Conservation (phyloP, 2,797 vertebrate species). For the Sciurus vulgaris region DNA sequence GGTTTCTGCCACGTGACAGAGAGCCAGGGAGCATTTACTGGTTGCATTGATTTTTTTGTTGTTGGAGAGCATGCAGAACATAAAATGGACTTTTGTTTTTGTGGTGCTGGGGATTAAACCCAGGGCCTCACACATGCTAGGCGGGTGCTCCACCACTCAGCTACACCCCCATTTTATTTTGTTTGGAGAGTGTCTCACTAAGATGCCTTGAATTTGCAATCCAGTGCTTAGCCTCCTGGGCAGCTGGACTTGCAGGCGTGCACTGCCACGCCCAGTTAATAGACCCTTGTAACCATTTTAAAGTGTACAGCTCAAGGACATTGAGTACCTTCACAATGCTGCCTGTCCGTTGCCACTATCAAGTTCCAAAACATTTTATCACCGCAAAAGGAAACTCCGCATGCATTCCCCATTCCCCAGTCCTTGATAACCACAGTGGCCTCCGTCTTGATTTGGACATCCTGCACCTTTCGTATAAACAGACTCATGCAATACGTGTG, state of each 20-base stretch:
- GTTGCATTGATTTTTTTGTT: not conserved
- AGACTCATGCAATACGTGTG: not conserved
- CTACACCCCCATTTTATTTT: no score
- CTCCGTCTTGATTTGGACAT: not conserved
- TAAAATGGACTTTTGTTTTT: not conserved
- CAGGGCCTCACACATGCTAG: no score
- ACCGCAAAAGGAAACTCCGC: not conserved
- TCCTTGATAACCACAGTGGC: not conserved
- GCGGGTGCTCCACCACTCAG: no score
- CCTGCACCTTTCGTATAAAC: not conserved
- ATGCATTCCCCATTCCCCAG: not conserved
- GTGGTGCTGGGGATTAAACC: no score
- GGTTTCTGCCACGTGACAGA: not conserved
- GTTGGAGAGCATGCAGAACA: not conserved
- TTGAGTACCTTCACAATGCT: not conserved
- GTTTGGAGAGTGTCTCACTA: no score
- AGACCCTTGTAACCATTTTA: not conserved
- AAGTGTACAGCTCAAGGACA: not conserved
- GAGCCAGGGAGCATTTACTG: not conserved
- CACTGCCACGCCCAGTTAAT: no score
- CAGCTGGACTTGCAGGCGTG: no score
- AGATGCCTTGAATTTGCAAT: no score
- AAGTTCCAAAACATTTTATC: not conserved
- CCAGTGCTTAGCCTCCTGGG: no score
- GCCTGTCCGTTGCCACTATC: not conserved